Percentiles rank a stretch among this genome's conserved stretches.
These are phyloP conservation scores for Atrina japonica DNA, from an alignment of 2,888 invertebrate genomes.

Conservation along the genomic window DNA sequence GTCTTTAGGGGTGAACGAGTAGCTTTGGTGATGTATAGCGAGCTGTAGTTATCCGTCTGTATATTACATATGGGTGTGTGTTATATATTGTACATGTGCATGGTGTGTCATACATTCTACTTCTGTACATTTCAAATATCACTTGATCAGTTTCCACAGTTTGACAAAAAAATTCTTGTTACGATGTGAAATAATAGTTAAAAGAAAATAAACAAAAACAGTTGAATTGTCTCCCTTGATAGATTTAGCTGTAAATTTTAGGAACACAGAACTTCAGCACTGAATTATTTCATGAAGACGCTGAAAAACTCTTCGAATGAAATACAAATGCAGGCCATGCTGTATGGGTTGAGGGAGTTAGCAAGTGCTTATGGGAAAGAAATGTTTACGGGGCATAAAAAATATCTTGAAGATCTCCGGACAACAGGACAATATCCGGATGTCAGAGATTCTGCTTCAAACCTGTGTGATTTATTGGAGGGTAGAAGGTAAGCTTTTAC, in stretches of 20 bases:
- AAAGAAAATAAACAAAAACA: no score
- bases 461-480: constrained; percentile 33
- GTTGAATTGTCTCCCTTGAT: no score
- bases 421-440: background rate
- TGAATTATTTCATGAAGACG: constrained; percentile 15
- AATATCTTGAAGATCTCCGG: constrained; percentile 15
- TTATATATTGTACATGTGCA: no score
- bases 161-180: no score
- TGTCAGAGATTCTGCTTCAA: constrained; percentile 14
- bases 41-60: no score
- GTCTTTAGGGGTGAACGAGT: no score
- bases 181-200: no score
- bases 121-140: no score
- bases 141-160: no score
- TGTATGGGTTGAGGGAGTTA: constrained; percentile 26
- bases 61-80: no score
- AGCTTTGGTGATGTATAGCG: no score
- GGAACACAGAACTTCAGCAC: constrained; percentile 13
- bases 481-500: constrained; percentile 34
- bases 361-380: constrained; percentile 25
- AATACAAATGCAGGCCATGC: constrained; percentile 4
- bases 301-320: constrained; percentile 15
- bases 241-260: background rate
- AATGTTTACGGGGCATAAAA: constrained; percentile 20
- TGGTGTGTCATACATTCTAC: no score